Evolutionary conservation across 2,113 vertebrate genomes (phyloP).

Genomic region (Lucifuga dentata): DNA sequence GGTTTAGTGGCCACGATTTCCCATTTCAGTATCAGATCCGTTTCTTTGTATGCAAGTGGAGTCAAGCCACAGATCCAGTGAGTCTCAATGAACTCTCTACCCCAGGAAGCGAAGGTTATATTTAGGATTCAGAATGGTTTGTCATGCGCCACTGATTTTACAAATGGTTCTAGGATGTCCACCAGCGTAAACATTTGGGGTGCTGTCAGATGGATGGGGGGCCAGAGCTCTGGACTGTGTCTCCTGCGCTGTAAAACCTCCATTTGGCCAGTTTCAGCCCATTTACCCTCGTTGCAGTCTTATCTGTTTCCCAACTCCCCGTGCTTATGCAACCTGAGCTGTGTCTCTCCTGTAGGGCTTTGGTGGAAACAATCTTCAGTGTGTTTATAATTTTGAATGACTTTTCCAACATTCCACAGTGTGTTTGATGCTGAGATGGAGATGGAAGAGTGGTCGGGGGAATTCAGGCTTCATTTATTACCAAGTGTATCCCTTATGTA

Average conservation of each 20-base stretch:
- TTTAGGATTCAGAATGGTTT: slow-evolving; percentile 55
- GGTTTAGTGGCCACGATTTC: not conserved
- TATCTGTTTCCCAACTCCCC: slow-evolving; percentile 44
- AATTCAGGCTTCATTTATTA: slow-evolving; percentile 46
- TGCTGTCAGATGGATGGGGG: slow-evolving; percentile 43
- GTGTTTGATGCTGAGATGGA: slow-evolving; percentile 27
- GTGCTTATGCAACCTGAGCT: slow-evolving; percentile 42
- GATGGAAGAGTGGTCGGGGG: slow-evolving; percentile 21
- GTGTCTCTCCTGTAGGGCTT: slow-evolving; percentile 16
- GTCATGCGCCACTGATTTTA: slow-evolving; percentile 44
- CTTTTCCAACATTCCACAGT: slow-evolving; percentile 43
- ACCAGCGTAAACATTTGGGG: slow-evolving; percentile 59
- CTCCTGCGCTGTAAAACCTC: slow-evolving; percentile 49
- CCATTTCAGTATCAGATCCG: not conserved
- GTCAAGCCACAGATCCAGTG: slow-evolving; percentile 25
- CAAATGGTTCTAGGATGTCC: slow-evolving; percentile 68
- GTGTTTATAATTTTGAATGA: slow-evolving; percentile 41
- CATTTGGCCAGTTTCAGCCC: slow-evolving; percentile 51
- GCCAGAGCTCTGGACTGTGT: slow-evolving; percentile 69
- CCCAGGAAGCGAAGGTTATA: slow-evolving; percentile 62
- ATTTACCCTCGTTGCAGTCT: slow-evolving; percentile 49
- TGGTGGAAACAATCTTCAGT: slow-evolving; percentile 26
- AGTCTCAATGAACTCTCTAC: slow-evolving; percentile 47
- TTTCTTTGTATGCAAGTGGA: not conserved
- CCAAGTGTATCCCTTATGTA: slow-evolving; percentile 26